phyloP scores from a whole-genome alignment of 1,140 invertebrate species.

The Stegodyphus dumicola region DNA sequence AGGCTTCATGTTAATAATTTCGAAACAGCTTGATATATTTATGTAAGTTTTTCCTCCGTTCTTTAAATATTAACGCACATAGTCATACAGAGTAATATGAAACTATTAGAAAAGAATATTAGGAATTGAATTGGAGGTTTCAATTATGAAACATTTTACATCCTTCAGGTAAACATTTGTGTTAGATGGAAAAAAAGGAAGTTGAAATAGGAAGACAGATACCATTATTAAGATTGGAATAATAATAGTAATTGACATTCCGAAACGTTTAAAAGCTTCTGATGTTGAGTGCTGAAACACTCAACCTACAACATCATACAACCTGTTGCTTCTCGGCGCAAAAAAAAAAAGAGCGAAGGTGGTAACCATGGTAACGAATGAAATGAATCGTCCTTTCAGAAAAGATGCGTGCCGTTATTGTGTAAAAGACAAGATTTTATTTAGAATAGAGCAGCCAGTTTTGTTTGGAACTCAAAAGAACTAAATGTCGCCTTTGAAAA shows the following conservation, averaged over 20 bases:
- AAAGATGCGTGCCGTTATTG: constrained; percentile 20
- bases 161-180: too few species aligned
- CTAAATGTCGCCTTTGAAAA: neutral
- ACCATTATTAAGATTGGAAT: neutral
- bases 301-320: neutral
- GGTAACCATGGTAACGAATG: constrained; percentile 26
- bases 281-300: too few species aligned
- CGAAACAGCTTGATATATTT: too few species aligned
- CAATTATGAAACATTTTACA: too few species aligned
- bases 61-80: too few species aligned
- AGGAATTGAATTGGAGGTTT: too few species aligned
- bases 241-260: neutral
- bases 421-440: constrained; percentile 21
- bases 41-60: too few species aligned
- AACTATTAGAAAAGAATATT: too few species aligned
- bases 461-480: neutral
- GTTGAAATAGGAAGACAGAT: neutral
- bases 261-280: too few species aligned
- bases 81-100: too few species aligned
- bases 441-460: neutral
- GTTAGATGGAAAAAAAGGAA: neutral
- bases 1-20: too few species aligned
- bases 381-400: constrained; percentile 34
- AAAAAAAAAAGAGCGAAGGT: constrained; percentile 14
- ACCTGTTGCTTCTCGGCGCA: constrained; percentile 25